Evolutionary conservation across 2,113 vertebrate genomes (phyloP), one percentile per base, ranked within the genome.

Genomic region (Hypanus sabinus): DNA sequence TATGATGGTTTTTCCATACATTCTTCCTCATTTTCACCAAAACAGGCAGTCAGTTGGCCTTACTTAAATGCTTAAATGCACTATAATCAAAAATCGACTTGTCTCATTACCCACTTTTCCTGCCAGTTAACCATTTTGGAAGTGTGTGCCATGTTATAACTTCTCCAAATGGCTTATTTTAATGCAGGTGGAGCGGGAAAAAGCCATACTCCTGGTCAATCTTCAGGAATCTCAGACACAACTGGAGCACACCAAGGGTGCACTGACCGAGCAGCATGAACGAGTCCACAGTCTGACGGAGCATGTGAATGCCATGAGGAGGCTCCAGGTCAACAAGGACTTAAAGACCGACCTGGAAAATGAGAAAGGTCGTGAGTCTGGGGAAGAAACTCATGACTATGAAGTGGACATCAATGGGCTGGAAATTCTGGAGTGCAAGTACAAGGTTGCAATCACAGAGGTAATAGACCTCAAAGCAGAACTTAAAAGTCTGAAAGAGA

Each of bases 391-490:
- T 33, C 97, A 96, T 0, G 98, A 99, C 95, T 97, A 98, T 0
- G 97, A 98, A 94, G 96, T 97, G 0, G 98, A 98, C 75, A 97
- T 97, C 95, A 97, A 98, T 5, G 98, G 98, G 87, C 96, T 99
- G 9, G 98, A 99, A 96, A 97, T 98, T 94, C 97, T 99, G 30
- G 98, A 99, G 95, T 99, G 98, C 96, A 99, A 99, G 96, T 99
- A 99, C 95, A 98, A 98, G 96, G 98, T 99, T 94, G 99, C 99
- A 0, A 98, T 99, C 93, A 99, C 98, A 0, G 99, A 99, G 95
- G 99, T 99, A 94, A 99, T 99, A 22, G 98, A 99, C 95, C 97
- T 99, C 94, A 99, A 99, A 96, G 98, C 98, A 0, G 98, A 99
- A 96, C 98, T 99, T 94, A 99, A 99, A 96, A 97, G 96, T 95